Conservation (phyloP, 2,888 invertebrate genomes). For the Epinotia brunnichana region DNA sequence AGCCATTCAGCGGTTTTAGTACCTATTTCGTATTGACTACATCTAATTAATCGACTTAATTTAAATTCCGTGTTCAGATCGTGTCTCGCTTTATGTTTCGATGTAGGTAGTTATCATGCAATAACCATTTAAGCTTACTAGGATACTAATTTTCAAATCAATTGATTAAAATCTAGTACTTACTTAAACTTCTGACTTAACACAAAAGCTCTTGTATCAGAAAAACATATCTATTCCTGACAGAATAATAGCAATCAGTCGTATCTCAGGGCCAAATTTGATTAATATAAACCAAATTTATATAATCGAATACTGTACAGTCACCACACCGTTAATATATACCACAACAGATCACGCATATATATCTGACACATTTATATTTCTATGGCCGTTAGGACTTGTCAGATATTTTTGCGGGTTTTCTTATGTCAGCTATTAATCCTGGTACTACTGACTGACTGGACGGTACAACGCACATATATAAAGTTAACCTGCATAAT, state of each 20-base stretch:
- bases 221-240: slow-evolving; percentile 18
- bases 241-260: slow-evolving; percentile 18
- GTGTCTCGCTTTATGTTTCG: slow-evolving; percentile 32
- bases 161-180: slow-evolving; percentile 39
- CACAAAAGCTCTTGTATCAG: slow-evolving; percentile 33
- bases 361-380: too few species aligned
- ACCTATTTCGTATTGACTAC: slow-evolving; percentile 19
- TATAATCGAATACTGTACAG: neutral
- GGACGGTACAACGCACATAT: neutral
- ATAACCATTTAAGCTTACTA: slow-evolving; percentile 40
- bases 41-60: slow-evolving; percentile 36
- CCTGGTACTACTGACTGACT: too few species aligned
- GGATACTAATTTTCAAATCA: slow-evolving; percentile 38
- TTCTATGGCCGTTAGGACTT: too few species aligned
- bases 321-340: too few species aligned
- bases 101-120: slow-evolving; percentile 30
- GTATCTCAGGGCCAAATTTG: slow-evolving; percentile 25
- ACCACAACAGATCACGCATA: too few species aligned
- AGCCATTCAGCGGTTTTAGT: slow-evolving; percentile 12
- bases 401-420: too few species aligned
- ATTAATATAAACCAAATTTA: slow-evolving; percentile 4
- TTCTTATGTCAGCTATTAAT: too few species aligned
- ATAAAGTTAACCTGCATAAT: neutral
- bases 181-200: slow-evolving; percentile 27
- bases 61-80: slow-evolving; percentile 37